Conservation (phyloP, 2,888 invertebrate genomes). For the Thereva nobilitata region DNA sequence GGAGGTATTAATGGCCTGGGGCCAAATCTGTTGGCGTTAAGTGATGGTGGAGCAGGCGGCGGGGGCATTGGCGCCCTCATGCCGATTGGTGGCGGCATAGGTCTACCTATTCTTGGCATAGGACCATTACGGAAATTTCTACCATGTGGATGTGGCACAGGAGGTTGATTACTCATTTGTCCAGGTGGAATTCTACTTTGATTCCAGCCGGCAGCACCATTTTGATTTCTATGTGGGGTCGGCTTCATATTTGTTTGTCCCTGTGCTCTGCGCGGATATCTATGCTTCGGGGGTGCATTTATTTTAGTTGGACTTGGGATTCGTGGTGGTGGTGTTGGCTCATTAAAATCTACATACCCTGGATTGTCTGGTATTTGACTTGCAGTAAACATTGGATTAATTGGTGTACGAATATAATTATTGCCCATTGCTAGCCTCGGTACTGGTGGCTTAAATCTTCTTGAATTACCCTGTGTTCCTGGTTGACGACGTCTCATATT, state of each 20-base stretch:
- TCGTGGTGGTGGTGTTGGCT: slow-evolving; percentile 48
- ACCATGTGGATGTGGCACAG: slow-evolving; percentile 44
- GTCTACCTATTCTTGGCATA: slow-evolving; percentile 45
- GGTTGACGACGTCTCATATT: slow-evolving; percentile 10
- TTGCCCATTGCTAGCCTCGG: slow-evolving; percentile 5
- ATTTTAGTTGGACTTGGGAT: slow-evolving; percentile 10
- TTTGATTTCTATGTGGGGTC: slow-evolving; percentile 12
- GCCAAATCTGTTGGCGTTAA: slow-evolving; percentile 47
- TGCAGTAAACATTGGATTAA: slow-evolving; percentile 53
- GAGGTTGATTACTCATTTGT: slow-evolving; percentile 46
- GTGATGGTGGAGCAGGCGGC: slow-evolving; percentile 44
- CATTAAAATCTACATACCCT: slow-evolving; percentile 57
- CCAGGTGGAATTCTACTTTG: slow-evolving; percentile 42
- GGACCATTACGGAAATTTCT: slow-evolving; percentile 45
- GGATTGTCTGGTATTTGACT: slow-evolving; percentile 57
- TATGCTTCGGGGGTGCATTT: slow-evolving; percentile 1
- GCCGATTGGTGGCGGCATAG: slow-evolving; percentile 44
- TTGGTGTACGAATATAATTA: slow-evolving; percentile 21
- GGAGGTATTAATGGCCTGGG: slow-evolving; percentile 42
- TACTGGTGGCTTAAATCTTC: slow-evolving; percentile 19
- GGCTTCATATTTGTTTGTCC: slow-evolving; percentile 5
- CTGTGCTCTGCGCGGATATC: slow-evolving; percentile 7
- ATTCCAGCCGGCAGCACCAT: slow-evolving; percentile 30
- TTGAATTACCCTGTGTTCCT: neutral
- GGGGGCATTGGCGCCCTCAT: slow-evolving; percentile 49